Base-by-base conservation (phyloP, 2,888 invertebrate species). In the Julus scandinavius region DNA sequence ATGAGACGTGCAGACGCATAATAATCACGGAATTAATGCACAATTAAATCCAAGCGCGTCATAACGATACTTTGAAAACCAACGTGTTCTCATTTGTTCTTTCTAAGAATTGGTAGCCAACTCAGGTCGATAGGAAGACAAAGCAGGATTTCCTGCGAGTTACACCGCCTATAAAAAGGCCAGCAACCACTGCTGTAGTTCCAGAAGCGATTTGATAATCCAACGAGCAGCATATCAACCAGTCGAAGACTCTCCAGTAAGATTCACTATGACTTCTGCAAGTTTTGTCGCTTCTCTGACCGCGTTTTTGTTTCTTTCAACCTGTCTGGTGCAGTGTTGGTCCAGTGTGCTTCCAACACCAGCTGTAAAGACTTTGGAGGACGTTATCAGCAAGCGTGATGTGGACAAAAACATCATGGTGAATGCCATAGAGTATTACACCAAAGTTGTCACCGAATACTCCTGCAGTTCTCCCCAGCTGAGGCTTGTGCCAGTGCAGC, bases 351-450 rank as follows among this genome's bases (percentile, higher is more conserved):
- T 63, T 63, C 63, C n/a, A 3, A 9, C 63, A 11, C 11, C 11
- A 58, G 11, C 58, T 15, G 58, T 4, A 11, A 11, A 15, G 58
- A 15, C 58, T n/a, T 20, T 20, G n/a, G 63, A 20, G 1, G 63
- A 63, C 20, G 5, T 13, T 9, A 15, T 9, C 5, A 63, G 0
- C 63, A 63, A 63, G 63, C n/a, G 63, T n/a, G 63, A 63, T 15
- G 63, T 63, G 6, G 49, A 49, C 6, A 49, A 49, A 1, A 63
- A 6, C 6, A 4, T 63, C 15, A n/a, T 63, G 63, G 20, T 20
- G 15, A 86, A 20, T 6, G 87, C 87, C 40, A 63, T 63, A 0
- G 72, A 72, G n/a, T 87, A 87, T n/a, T 87, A 63, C 72, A 58
- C 29, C 6, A 38, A 58, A 4, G 40, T 87, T 11, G 9, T 41